A percentile compares a stretch with the other conserved stretches of the same genome.
Conservation (phyloP, 2,888 invertebrate species). For the Lucinisca nassula region DNA sequence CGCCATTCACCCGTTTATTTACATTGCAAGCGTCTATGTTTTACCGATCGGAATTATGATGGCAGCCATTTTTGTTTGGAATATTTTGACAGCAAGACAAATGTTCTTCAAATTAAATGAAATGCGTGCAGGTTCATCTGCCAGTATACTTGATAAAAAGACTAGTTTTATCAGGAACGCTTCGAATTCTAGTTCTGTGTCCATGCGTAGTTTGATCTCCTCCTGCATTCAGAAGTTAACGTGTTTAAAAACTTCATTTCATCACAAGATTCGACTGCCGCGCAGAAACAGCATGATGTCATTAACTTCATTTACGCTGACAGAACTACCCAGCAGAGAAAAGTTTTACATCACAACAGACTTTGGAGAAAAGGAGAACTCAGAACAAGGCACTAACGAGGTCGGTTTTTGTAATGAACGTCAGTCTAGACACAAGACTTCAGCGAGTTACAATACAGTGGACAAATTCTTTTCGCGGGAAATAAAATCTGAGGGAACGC, state of each 20-base stretch:
- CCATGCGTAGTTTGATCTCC: no score
- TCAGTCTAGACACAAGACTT: no score
- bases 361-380: not conserved
- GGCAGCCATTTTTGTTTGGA: conserved; percentile 32
- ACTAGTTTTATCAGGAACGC: no score
- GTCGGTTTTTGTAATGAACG: not conserved
- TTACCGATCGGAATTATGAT: conserved; percentile 53
- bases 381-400: not conserved
- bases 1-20: conserved; percentile 45
- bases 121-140: not conserved
- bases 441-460: no score
- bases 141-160: not conserved
- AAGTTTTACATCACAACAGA: not conserved
- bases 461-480: not conserved
- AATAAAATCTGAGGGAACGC: not conserved
- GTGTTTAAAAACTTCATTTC: no score
- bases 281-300: no score
- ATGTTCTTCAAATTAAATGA: conserved; percentile 23
- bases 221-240: no score
- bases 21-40: conserved; percentile 49
- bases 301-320: no score
- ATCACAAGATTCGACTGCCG: no score
- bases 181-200: no score
- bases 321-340: not conserved
- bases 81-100: conserved; percentile 44